Conservation (phyloP, 2,113 vertebrate species). For the Chamaea fasciata region DNA sequence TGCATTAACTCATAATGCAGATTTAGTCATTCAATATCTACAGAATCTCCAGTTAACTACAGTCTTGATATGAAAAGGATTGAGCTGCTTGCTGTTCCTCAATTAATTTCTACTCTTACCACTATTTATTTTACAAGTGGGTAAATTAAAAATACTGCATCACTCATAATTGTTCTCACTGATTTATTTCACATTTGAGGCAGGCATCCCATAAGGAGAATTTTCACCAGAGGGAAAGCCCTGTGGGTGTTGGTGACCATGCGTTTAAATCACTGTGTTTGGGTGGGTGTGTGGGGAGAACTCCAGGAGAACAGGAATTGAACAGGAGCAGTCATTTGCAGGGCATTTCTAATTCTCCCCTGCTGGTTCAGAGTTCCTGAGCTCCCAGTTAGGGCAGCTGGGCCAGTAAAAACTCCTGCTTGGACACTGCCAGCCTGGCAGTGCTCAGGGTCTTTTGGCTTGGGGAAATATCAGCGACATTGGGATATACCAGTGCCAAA, state of each 20-base stretch:
- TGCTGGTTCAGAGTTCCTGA: not conserved
- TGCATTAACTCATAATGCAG: not conserved
- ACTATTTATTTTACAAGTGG: not conserved
- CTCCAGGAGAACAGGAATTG: not conserved
- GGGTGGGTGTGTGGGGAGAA: not conserved
- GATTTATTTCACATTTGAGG: not conserved
- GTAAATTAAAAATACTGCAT: not conserved
- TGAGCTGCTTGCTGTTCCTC: not conserved
- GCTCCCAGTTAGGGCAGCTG: not conserved
- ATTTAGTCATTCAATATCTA: not conserved
- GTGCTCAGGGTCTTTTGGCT: not conserved
- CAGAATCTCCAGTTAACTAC: not conserved
- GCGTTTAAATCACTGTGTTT: not conserved
- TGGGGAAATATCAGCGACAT: not conserved
- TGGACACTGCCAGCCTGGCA: not conserved
- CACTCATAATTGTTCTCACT: not conserved
- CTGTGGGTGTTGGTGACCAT: not conserved
- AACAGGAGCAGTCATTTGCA: not conserved
- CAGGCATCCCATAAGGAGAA: not conserved
- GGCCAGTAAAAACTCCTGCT: not conserved
- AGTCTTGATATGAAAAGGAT: not conserved
- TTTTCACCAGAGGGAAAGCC: not conserved
- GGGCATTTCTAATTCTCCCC: not conserved
- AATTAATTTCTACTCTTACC: not conserved
- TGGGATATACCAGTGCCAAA: not conserved